Conservation (phyloP, 2,797 vertebrate genomes). For the Carduelis carduelis region DNA sequence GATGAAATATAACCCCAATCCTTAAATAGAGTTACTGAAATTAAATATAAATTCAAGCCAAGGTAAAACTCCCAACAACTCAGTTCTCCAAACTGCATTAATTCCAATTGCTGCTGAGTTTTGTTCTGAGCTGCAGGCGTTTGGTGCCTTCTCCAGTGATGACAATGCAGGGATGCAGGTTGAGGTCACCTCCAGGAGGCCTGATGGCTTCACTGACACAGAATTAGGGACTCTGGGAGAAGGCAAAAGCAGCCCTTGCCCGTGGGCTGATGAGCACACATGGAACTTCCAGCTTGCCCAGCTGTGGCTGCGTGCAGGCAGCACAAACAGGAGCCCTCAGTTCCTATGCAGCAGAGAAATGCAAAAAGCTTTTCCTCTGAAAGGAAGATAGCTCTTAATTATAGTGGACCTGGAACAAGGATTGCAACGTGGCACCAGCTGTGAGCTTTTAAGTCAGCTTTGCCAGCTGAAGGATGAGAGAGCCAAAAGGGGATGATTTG, state of each 20-base stretch:
- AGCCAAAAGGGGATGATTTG: constrained; percentile 41
- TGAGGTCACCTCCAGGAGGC: not conserved
- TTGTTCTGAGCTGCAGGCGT: fast-evolving
- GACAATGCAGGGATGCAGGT: not conserved
- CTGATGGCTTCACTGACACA: not conserved
- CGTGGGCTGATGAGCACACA: fast-evolving
- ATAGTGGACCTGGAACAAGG: constrained; percentile 34
- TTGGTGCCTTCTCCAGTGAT: not conserved
- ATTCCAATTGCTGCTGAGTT: not conserved
- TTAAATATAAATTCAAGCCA: not conserved
- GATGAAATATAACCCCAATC: not conserved
- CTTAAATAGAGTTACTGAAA: not conserved
- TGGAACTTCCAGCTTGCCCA: not conserved
- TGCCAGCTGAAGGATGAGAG: constrained; percentile 29
- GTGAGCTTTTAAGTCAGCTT: not conserved
- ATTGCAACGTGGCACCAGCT: constrained; percentile 32
- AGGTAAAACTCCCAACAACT: not conserved
- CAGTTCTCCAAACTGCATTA: not conserved
- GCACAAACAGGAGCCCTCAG: not conserved
- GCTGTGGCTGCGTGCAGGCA: not conserved
- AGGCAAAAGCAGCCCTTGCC: not conserved
- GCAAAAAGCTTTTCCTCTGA: not conserved
- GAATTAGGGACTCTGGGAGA: not conserved
- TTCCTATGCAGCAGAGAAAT: not conserved
- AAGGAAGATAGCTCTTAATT: constrained; percentile 8